Evolutionary conservation across 2,888 invertebrate genomes (phyloP), one percentile per base, ranked within the genome.

Genomic region (Eilema griseolum): DNA sequence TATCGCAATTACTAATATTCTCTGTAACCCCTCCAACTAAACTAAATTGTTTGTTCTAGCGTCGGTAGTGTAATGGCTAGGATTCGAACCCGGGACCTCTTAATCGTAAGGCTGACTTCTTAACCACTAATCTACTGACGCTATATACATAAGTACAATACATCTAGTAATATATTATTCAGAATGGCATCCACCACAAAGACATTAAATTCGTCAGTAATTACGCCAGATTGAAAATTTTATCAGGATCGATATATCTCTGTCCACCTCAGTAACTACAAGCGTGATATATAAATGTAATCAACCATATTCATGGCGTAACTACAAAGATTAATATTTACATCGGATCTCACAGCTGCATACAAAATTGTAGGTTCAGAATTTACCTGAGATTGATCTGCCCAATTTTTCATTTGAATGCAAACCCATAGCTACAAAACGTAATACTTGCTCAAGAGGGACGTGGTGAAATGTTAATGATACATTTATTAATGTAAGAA

Each of bases 351-450:
- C 10, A n/a, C n/a, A 52, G 10, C n/a, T n/a, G 7, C n/a, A 52
- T 52, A 52, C 23, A 26, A 20, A 24, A 41, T 62, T 26, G 26
- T 41, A 41, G 20, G 62, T 62, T 62, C n/a, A 37, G 12, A 8
- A 5, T 11, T 20, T 41, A 41, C 16, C 26, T 41, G 41, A 62
- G 11, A 26, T 52, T 64, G 46, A 46, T n/a, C 12, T 52, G 12
- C 26, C 20, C 20, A 64, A 56, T 23, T 8, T 60, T 62, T 31
- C 62, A 62, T 66, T 60, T 60, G 26, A n/a, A 68, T 37, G 26
- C 56, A 57, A 7, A 52, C n/a, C 26, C 24, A 56, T 62, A 67
- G 57, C 61, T n/a, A n/a, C 33, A 62, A 26, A n/a, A 2, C n/a
- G 64, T 14, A 26, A 57, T 56, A 56, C 33, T 62, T 62, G 26